A percentile compares a stretch with the other conserved stretches of the same genome.
phyloP scores from a whole-genome alignment of 2,113 vertebrate genomes.

The Xerus inauris region DNA sequence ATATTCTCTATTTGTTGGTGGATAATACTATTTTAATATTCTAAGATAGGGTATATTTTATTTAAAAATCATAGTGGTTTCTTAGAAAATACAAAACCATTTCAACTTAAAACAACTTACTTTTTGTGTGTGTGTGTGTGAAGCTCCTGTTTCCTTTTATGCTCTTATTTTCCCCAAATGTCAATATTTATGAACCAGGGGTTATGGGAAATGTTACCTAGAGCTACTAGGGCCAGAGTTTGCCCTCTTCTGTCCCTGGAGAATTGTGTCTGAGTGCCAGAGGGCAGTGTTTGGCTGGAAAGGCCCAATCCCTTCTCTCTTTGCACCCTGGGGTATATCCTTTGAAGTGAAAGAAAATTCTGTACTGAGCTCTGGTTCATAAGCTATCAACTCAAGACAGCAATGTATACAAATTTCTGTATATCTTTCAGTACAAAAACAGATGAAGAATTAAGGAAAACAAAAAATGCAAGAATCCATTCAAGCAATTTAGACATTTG shows the following conservation, averaged over 20 bases:
- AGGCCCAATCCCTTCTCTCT: neutral
- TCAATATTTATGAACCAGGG: constrained; percentile 78
- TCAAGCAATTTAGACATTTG: neutral
- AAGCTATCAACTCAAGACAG: neutral
- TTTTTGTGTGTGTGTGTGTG: too few species aligned
- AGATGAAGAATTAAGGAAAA: neutral
- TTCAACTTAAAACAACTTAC: constrained; percentile 45
- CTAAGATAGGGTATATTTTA: constrained; percentile 25
- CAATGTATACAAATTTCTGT: neutral
- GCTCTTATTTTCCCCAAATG: constrained; percentile 66
- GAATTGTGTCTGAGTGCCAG: constrained; percentile 34
- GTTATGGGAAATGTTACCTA: constrained; percentile 81
- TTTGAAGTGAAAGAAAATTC: constrained; percentile 69
- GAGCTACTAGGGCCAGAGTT: constrained; percentile 48
- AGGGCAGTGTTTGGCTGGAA: constrained; percentile 41
- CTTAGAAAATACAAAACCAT: constrained; percentile 46
- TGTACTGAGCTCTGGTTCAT: neutral
- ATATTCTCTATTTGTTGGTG: constrained; percentile 33
- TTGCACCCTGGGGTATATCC: neutral
- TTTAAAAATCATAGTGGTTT: constrained; percentile 14
- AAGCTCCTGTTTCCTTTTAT: neutral
- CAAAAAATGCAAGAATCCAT: neutral
- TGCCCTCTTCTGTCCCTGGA: neutral
- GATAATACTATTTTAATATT: constrained; percentile 1
- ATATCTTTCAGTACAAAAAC: neutral